Evolutionary conservation across 2,113 vertebrate genomes (phyloP).

Genomic region (Polypterus bichir): DNA sequence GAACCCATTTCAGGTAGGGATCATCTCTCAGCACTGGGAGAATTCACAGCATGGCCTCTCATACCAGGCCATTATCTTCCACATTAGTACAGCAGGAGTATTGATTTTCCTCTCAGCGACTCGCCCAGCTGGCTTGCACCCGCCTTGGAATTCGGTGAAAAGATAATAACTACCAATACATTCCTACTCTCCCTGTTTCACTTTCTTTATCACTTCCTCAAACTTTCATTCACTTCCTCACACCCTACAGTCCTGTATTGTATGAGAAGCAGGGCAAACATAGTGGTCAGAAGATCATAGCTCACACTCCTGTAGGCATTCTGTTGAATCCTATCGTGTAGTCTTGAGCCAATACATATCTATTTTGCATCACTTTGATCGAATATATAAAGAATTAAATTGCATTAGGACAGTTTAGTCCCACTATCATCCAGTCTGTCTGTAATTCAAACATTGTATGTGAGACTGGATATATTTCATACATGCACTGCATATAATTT

Average conservation of each 20-base stretch:
- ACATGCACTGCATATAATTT: too few relatives aligned
- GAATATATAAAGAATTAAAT: too few relatives aligned
- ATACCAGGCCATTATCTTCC: conserved; percentile 20
- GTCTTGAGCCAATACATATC: conserved; percentile 29
- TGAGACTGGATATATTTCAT: too few relatives aligned
- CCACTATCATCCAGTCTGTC: too few relatives aligned
- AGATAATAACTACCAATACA: conserved; percentile 16
- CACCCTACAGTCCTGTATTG: not conserved
- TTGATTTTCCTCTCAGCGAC: conserved; percentile 23
- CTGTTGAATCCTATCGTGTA: conserved; percentile 30
- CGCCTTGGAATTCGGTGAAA: conserved; percentile 20
- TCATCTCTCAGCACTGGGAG: conserved; percentile 3
- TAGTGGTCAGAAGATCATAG: too few relatives aligned
- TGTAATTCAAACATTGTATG: too few relatives aligned
- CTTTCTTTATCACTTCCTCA: conserved; percentile 5
- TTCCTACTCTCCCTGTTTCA: conserved; percentile 3
- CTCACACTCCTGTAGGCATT: too few relatives aligned
- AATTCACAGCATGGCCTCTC: conserved; percentile 12
- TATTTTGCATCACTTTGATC: conserved; percentile 8
- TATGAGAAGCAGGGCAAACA: too few relatives aligned
- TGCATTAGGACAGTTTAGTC: too few relatives aligned
- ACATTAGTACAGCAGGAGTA: conserved; percentile 22
- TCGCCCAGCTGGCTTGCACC: conserved; percentile 9
- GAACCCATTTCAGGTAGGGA: conserved; percentile 9
- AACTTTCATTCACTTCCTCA: not conserved